These are phyloP conservation scores for Calyptomena viridis DNA, from an alignment of 2,113 vertebrate species.

Conservation along the genomic window DNA sequence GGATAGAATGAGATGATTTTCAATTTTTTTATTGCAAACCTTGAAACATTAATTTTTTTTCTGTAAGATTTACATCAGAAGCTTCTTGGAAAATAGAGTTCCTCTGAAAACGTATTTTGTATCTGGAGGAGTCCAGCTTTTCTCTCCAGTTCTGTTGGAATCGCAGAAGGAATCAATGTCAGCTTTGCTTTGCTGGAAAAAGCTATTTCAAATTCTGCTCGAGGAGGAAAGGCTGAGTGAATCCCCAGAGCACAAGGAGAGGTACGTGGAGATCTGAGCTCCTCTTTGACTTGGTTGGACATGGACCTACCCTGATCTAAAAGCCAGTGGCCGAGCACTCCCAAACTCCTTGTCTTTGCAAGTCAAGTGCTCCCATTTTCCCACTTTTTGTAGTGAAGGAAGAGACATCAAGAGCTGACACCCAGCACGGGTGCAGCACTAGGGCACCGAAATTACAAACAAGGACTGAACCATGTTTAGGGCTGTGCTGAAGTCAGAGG, in stretches of 20 bases:
- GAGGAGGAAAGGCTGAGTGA: not conserved
- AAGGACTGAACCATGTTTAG: no score
- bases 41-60: not conserved
- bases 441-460: not conserved
- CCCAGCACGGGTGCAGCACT: accelerated
- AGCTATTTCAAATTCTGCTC: not conserved
- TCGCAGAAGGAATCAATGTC: not conserved
- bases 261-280: not conserved
- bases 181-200: not conserved
- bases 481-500: not conserved
- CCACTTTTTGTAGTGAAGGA: not conserved
- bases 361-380: not conserved
- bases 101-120: not conserved
- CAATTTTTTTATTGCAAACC: not conserved
- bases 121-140: not conserved
- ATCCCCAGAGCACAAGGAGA: not conserved
- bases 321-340: not conserved
- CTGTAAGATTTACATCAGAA: not conserved
- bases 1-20: not conserved
- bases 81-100: not conserved
- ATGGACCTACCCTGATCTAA: not conserved
- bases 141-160: not conserved
- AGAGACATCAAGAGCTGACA: not conserved
- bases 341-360: not conserved
- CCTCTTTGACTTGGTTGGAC: not conserved